A percentile compares a stretch with the other conserved stretches of the same genome.
These are phyloP conservation scores for Agrotis puta DNA, from an alignment of 2,888 invertebrate species.

Conservation along the genomic window DNA sequence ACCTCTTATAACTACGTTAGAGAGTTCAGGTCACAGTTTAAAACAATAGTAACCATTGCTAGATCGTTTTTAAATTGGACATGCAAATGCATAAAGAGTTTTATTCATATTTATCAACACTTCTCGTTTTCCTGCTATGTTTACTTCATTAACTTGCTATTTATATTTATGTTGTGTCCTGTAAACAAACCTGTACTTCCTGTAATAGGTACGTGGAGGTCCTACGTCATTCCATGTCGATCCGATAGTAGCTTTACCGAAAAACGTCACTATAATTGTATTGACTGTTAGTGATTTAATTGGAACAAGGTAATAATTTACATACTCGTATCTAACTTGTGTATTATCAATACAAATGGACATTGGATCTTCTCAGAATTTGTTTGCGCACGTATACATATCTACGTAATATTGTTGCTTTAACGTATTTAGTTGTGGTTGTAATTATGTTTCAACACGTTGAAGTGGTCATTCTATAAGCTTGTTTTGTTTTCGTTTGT, in stretches of 20 bases:
- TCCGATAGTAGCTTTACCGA: conserved; percentile 64
- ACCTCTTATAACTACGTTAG: conserved; percentile 10
- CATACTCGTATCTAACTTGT: conserved; percentile 73
- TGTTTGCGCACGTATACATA: conserved; percentile 56
- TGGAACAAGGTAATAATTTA: conserved; percentile 82
- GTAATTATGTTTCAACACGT: conserved; percentile 46
- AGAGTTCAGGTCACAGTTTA: conserved; percentile 15
- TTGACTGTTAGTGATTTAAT: conserved; percentile 72
- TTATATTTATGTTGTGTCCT: conserved; percentile 40
- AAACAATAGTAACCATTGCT: conserved; percentile 12
- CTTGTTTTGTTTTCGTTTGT: conserved; percentile 23
- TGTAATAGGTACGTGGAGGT: conserved; percentile 29
- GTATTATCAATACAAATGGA: conserved; percentile 71
- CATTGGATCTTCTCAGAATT: conserved; percentile 72
- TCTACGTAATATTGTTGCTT: conserved; percentile 42
- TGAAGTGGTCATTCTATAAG: conserved; percentile 21
- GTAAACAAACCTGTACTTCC: conserved; percentile 33
- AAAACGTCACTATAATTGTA: conserved; percentile 72
- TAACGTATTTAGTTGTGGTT: conserved; percentile 44
- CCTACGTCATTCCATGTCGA: conserved; percentile 56
- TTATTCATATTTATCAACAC: conserved; percentile 60
- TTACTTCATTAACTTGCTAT: conserved; percentile 56
- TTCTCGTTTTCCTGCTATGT: conserved; percentile 68
- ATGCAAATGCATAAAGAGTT: conserved; percentile 45
- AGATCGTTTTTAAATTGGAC: conserved; percentile 22